These are phyloP conservation scores for Belgica antarctica DNA, from an alignment of 2,888 invertebrate genomes.

Conservation along the genomic window DNA sequence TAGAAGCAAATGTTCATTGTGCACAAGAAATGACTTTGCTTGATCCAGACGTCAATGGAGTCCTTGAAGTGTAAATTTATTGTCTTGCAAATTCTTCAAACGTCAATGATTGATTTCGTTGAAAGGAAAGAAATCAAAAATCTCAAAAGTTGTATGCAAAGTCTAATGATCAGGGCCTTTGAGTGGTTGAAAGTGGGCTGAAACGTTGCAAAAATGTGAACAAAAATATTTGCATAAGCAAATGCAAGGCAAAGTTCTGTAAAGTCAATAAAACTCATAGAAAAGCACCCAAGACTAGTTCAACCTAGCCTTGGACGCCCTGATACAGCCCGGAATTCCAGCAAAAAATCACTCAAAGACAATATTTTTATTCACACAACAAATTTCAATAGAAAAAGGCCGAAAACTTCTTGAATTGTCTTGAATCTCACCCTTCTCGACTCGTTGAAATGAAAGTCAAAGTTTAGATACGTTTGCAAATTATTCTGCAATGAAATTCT, in stretches of 20 bases:
- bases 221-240: too few species aligned
- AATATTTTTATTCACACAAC: background rate
- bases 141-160: conserved; percentile 3
- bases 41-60: background rate
- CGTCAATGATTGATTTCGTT: background rate
- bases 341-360: conserved; percentile 12
- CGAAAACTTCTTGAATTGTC: background rate
- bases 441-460: background rate
- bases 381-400: background rate
- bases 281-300: too few species aligned
- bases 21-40: background rate
- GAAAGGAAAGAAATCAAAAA: background rate
- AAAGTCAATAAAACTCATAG: too few species aligned
- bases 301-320: too few species aligned
- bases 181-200: too few species aligned
- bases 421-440: conserved; percentile 1
- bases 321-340: too few species aligned
- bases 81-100: background rate
- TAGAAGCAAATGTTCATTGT: background rate
- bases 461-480: background rate
- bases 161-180: too few species aligned
- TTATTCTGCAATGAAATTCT: background rate
- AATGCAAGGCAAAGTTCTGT: too few species aligned
- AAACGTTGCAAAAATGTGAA: background rate
- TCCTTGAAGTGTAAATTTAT: background rate